Conservation (phyloP, 2,888 invertebrate species). For the Trachelus stipa region DNA sequence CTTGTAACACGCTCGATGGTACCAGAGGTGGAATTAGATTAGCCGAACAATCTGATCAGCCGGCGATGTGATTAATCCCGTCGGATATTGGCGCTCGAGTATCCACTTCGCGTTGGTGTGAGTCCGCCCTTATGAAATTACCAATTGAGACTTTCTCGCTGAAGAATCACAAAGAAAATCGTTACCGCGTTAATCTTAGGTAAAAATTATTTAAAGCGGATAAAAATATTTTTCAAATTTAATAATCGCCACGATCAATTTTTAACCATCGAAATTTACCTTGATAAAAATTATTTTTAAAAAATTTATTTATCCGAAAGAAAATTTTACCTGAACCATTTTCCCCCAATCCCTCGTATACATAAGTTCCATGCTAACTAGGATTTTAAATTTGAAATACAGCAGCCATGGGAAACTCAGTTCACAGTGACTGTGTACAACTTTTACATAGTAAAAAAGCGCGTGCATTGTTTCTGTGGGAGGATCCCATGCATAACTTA, state of each 20-base stretch:
- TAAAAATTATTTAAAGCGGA: neutral
- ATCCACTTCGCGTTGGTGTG: neutral
- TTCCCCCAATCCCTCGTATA: neutral
- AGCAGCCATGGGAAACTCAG: neutral
- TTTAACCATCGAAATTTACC: neutral
- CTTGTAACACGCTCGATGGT: constrained; percentile 33
- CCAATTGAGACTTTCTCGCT: neutral
- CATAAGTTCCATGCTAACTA: neutral
- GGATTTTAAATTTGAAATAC: neutral
- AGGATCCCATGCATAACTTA: constrained; percentile 64
- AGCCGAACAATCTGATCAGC: constrained; percentile 60
- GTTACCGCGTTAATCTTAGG: neutral
- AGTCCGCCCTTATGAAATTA: neutral
- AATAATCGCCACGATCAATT: no score
- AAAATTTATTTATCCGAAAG: neutral
- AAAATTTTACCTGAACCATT: neutral
- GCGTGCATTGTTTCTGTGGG: constrained; percentile 64
- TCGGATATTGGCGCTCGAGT: constrained; percentile 25
- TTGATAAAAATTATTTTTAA: neutral
- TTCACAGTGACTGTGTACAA: neutral
- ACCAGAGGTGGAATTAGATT: constrained; percentile 60
- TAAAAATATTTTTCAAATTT: neutral
- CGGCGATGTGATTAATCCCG: constrained; percentile 63
- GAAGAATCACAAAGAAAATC: neutral
- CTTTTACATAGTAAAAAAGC: constrained; percentile 25